Evolutionary conservation across 1,140 invertebrate genomes (phyloP).

Genomic region (Drosophila dunni): DNA sequence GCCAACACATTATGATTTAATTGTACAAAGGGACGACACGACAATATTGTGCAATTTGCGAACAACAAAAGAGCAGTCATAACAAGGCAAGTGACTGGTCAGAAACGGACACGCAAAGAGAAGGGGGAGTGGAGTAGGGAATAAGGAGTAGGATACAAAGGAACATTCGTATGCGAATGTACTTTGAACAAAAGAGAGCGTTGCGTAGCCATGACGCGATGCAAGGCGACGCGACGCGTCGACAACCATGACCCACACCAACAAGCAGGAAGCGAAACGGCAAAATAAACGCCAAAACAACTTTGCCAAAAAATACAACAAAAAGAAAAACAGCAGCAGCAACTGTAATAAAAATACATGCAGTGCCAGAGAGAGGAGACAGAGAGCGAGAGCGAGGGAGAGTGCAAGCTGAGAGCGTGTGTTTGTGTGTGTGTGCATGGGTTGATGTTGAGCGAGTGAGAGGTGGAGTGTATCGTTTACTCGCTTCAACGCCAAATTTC

Average conservation of each 20-base stretch:
- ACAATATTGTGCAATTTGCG: constrained; percentile 73
- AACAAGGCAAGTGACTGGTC: constrained; percentile 64
- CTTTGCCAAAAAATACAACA: constrained; percentile 61
- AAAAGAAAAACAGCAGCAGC: constrained; percentile 21
- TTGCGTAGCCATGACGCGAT: constrained; percentile 67
- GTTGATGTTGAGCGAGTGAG: background rate
- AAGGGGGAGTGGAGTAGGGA: background rate
- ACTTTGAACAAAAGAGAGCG: constrained; percentile 37
- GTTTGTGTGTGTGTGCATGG: background rate
- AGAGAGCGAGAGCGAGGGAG: constrained; percentile 13
- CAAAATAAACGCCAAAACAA: constrained; percentile 66
- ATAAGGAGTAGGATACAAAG: constrained; percentile 47
- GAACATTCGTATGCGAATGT: constrained; percentile 52
- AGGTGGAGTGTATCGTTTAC: constrained; percentile 60
- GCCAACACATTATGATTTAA: constrained; percentile 59
- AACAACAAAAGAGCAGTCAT: constrained; percentile 64
- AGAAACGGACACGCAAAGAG: constrained; percentile 26
- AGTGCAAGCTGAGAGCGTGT: constrained; percentile 28
- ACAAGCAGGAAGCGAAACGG: constrained; percentile 75
- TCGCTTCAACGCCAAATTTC: constrained; percentile 84
- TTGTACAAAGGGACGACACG: constrained; percentile 49
- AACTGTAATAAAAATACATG: constrained; percentile 74
- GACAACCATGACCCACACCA: constrained; percentile 84
- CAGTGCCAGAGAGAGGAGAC: constrained; percentile 1
- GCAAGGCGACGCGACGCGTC: constrained; percentile 62